Base-by-base conservation (phyloP, 2,113 vertebrate species). In the Rhinopomastus cyanomelas region DNA sequence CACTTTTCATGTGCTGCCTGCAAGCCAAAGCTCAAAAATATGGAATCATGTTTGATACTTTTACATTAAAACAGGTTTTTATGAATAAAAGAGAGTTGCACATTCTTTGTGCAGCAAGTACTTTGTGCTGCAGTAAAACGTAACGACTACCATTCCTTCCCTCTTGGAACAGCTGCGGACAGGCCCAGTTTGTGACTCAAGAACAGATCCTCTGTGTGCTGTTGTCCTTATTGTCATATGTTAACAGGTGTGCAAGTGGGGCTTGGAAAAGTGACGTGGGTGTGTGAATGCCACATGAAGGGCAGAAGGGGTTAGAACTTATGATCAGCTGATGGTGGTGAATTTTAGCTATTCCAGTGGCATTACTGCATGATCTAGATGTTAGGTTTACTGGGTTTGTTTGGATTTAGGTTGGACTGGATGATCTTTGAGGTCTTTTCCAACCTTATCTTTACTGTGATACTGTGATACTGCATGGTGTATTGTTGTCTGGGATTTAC, bases 281-380 rank as follows among this genome's bases (percentile, higher is more conserved):
- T 46, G 21, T 53, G 44, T 30, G 23, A 78, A 64, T 21, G 14
- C 6, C 26, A 42, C 8, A 30, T 2, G 23, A 68, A 64, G 20
- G 14, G 21, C 12, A 20, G 17, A 3, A 27, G 12, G 72, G 16
- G 3, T 48, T 69, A 69, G 52, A 69, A 85, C 55, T 1, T 55
- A 30, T 4, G 0, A 46, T 60, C 20, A 13, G 5, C 52, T 66
- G 6, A 48, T 0, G n/a, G n/a, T n/a, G n/a, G n/a, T n/a, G n/a
- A n/a, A n/a, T n/a, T n/a, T n/a, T n/a, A n/a, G n/a, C n/a, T n/a
- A n/a, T n/a, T n/a, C n/a, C n/a, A n/a, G n/a, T n/a, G n/a, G n/a
- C n/a, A n/a, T n/a, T n/a, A n/a, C n/a, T n/a, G n/a, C n/a, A n/a
- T n/a, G n/a, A n/a, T n/a, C n/a, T n/a, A n/a, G n/a, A n/a, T n/a